Conservation (phyloP, 2,113 vertebrate species). For the Malurus elegans region DNA sequence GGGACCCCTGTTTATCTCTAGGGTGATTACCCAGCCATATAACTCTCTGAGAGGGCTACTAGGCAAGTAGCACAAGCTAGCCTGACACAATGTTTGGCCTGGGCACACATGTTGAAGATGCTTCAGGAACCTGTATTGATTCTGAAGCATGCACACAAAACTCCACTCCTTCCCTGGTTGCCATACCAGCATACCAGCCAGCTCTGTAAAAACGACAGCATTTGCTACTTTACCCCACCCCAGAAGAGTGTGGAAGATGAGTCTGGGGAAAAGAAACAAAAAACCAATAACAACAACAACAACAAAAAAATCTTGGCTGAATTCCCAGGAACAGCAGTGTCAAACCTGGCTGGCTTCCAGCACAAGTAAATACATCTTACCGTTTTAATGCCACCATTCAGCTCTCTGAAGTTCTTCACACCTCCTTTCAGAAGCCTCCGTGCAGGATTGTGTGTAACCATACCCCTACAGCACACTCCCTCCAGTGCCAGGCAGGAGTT, state of each 20-base stretch:
- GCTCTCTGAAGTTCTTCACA: neutral
- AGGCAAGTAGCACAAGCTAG: neutral
- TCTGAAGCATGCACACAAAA: neutral
- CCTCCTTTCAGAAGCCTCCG: neutral
- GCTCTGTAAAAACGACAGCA: neutral
- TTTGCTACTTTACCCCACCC: neutral
- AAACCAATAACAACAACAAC: neutral
- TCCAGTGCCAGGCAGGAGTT: neutral
- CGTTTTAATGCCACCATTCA: neutral
- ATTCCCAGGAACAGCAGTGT: neutral
- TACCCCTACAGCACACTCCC: neutral
- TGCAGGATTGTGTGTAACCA: accelerated
- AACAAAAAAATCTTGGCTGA: neutral
- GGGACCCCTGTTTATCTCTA: neutral
- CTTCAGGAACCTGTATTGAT: neutral
- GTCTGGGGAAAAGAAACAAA: neutral
- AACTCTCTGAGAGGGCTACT: neutral
- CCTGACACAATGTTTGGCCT: neutral
- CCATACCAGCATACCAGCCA: neutral
- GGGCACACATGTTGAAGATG: accelerated
- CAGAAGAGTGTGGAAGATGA: neutral
- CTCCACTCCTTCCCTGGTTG: neutral
- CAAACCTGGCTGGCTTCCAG: conserved; percentile 8
- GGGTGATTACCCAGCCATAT: neutral
- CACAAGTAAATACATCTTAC: neutral